phyloP scores from a whole-genome alignment of 2,797 vertebrate genomes.

The Ptychobarbus kaznakovi region DNA sequence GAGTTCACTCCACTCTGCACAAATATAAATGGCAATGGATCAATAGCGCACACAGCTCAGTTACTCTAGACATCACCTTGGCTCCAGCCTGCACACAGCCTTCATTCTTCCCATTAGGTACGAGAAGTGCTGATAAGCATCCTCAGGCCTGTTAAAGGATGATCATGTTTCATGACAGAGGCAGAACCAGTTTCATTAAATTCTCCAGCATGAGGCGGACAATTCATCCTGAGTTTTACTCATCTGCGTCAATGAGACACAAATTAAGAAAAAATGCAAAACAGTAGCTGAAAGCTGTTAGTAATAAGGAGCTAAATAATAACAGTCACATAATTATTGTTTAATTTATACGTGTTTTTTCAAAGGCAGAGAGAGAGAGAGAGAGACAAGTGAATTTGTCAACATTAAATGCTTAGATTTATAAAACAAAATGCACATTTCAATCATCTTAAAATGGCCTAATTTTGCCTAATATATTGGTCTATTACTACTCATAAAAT shows the following conservation, averaged over 20 bases:
- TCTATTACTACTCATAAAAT: not conserved
- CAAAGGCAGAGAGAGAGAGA: not conserved
- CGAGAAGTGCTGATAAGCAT: conserved; percentile 44
- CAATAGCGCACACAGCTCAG: conserved; percentile 60
- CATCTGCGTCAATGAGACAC: not conserved
- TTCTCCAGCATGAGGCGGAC: not conserved
- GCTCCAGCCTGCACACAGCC: conserved; percentile 44
- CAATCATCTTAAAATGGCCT: not conserved
- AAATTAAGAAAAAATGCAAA: not conserved
- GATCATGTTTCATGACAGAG: conserved; percentile 40
- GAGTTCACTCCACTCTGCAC: conserved; percentile 58
- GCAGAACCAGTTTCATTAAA: conserved; percentile 15
- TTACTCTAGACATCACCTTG: conserved; percentile 57
- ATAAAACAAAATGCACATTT: not conserved
- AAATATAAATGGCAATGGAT: conserved; percentile 61
- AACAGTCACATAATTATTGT: not conserved
- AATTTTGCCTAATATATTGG: not conserved
- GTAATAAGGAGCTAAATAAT: not conserved
- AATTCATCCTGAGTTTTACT: conserved; percentile 20
- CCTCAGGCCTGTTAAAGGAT: conserved; percentile 15
- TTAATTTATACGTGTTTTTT: not conserved
- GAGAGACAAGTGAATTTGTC: not conserved
- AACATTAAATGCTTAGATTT: not conserved
- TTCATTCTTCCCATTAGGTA: conserved; percentile 49
- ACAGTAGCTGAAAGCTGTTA: not conserved